phyloP scores from a whole-genome alignment of 2,797 vertebrate species.

The Typhlichthys subterraneus region DNA sequence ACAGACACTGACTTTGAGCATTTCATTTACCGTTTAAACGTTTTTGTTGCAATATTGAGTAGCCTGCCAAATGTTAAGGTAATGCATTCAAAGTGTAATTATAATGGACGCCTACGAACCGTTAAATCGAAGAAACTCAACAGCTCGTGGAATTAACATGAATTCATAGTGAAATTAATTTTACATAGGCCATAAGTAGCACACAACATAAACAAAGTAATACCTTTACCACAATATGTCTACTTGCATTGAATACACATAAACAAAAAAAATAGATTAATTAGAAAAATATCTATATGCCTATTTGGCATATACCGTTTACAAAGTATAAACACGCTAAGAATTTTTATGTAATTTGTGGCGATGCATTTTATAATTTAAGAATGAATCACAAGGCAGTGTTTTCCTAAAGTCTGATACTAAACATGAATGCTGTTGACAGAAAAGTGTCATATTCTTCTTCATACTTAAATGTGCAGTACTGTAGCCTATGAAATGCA shows the following conservation, averaged over 20 bases:
- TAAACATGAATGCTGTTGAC: constrained; percentile 33
- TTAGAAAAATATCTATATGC: constrained; percentile 1
- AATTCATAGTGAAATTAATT: constrained; percentile 34
- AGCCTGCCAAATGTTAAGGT: too few relatives aligned
- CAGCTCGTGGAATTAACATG: constrained; percentile 34
- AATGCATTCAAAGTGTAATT: too few relatives aligned
- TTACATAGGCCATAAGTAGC: constrained; percentile 11
- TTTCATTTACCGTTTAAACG: too few relatives aligned
- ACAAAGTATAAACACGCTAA: constrained; percentile 21
- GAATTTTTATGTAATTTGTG: constrained; percentile 25
- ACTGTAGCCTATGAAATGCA: too few relatives aligned
- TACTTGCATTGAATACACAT: constrained; percentile 3
- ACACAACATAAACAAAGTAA: constrained; percentile 27
- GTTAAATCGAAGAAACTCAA: neutral
- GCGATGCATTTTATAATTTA: constrained; percentile 47
- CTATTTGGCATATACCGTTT: constrained; percentile 1
- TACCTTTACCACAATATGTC: constrained; percentile 37
- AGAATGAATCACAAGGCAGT: constrained; percentile 51
- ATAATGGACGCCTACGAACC: neutral
- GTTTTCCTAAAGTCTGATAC: constrained; percentile 15
- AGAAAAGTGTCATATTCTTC: constrained; percentile 3
- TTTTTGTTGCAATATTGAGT: neutral
- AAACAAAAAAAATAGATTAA: neutral
- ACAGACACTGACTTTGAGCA: neutral
- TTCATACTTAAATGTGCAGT: constrained; percentile 4